These are phyloP conservation scores for Ciconia nigra DNA, from an alignment of 2,797 vertebrate species.

Conservation along the genomic window DNA sequence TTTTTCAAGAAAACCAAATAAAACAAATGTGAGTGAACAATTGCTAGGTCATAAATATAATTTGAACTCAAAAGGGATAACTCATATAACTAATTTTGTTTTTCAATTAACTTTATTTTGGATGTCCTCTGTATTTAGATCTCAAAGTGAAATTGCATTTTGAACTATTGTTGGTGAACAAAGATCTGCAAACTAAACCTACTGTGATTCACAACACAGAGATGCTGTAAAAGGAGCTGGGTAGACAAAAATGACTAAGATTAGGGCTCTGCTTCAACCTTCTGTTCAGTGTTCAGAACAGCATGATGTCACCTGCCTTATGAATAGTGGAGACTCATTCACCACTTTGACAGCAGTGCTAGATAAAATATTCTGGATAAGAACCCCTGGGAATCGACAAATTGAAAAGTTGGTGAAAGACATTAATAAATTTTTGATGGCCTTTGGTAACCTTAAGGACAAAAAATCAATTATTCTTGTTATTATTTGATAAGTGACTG, in stretches of 20 bases:
- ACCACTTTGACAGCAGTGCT: neutral
- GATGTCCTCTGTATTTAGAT: neutral
- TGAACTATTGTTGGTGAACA: neutral
- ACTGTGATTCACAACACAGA: neutral
- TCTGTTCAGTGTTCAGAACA: neutral
- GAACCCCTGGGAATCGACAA: neutral
- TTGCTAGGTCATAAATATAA: neutral
- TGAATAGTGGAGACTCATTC: neutral
- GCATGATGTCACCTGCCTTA: neutral
- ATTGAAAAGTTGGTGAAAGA: neutral
- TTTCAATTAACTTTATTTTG: neutral
- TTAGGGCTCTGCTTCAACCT: neutral
- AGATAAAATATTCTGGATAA: neutral
- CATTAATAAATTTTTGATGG: neutral
- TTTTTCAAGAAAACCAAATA: neutral
- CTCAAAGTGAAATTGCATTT: neutral
- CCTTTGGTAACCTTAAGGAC: neutral
- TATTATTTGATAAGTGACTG: neutral
- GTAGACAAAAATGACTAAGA: neutral
- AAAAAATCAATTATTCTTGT: neutral
- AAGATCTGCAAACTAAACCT: neutral
- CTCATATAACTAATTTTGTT: neutral
- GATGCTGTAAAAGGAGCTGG: neutral
- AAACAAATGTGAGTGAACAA: neutral
- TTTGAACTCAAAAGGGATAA: neutral